Evolutionary conservation across 2,113 vertebrate species (phyloP).

Genomic region (Henicopernis longicauda): DNA sequence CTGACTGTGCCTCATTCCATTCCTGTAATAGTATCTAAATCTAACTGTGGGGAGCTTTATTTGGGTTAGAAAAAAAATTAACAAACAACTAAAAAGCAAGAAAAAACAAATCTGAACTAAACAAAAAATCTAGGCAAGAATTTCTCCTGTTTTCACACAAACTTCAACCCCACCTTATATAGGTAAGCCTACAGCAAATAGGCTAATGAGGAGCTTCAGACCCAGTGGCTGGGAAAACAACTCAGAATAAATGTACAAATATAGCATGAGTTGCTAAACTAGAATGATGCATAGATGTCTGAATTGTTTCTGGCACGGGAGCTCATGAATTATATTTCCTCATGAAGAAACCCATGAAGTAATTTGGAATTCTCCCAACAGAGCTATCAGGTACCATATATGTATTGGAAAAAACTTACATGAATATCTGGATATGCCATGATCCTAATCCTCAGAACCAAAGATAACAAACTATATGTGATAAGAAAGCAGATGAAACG

Average conservation of each 20-base stretch:
- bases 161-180: neutral
- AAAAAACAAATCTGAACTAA: neutral
- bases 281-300: neutral
- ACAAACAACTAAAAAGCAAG: neutral
- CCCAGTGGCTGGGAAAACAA: neutral
- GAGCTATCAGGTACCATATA: neutral
- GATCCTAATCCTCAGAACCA: neutral
- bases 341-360: neutral
- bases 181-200: neutral
- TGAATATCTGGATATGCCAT: neutral
- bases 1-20: neutral
- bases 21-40: neutral
- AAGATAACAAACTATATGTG: neutral
- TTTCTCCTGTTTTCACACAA: neutral
- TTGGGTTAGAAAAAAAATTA: neutral
- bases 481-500: neutral
- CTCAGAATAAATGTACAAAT: neutral
- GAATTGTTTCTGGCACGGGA: constrained; percentile 11
- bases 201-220: neutral
- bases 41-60: neutral
- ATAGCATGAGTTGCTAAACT: neutral
- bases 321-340: neutral
- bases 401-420: neutral
- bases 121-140: neutral
- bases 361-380: neutral